These are phyloP conservation scores for Lissocephala sabroskyi DNA, from an alignment of 2,888 invertebrate genomes.

Conservation along the genomic window DNA sequence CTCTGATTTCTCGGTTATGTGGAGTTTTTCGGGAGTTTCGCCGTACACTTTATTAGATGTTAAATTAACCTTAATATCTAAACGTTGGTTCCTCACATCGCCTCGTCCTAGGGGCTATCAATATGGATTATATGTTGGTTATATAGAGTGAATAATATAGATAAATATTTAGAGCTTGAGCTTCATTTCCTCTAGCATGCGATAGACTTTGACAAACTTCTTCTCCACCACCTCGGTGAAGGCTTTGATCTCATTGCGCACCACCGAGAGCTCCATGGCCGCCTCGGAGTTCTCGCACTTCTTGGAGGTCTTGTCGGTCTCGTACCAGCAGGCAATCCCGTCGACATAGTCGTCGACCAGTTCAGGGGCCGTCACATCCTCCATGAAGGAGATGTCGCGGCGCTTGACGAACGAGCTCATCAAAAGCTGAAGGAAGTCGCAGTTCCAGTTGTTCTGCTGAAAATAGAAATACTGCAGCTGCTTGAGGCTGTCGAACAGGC, in stretches of 20 bases:
- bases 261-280: constrained; percentile 66
- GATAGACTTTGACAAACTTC: constrained; percentile 67
- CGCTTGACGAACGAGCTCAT: constrained; percentile 69
- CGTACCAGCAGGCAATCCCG: constrained; percentile 70
- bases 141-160: not conserved
- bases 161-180: constrained; percentile 41
- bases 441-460: constrained; percentile 70
- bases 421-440: constrained; percentile 67
- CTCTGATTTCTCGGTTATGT: no score
- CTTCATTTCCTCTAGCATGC: constrained; percentile 68
- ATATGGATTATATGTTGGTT: constrained; percentile 19
- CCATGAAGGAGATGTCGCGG: constrained; percentile 66
- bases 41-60: constrained; percentile 33
- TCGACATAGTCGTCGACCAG: constrained; percentile 70
- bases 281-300: constrained; percentile 60
- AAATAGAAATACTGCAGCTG: constrained; percentile 69
- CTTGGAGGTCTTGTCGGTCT: constrained; percentile 58
- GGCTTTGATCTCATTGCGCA: constrained; percentile 67
- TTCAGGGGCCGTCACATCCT: constrained; percentile 66
- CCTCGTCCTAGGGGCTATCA: constrained; percentile 24
- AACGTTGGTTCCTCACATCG: constrained; percentile 45
- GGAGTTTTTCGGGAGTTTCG: constrained; percentile 28
- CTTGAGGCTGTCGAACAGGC: constrained; percentile 66
- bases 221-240: constrained; percentile 66
- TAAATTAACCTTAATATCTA: constrained; percentile 28